phyloP scores from a whole-genome alignment of 1,140 invertebrate species.

The Pogonomyrmex californicus region DNA sequence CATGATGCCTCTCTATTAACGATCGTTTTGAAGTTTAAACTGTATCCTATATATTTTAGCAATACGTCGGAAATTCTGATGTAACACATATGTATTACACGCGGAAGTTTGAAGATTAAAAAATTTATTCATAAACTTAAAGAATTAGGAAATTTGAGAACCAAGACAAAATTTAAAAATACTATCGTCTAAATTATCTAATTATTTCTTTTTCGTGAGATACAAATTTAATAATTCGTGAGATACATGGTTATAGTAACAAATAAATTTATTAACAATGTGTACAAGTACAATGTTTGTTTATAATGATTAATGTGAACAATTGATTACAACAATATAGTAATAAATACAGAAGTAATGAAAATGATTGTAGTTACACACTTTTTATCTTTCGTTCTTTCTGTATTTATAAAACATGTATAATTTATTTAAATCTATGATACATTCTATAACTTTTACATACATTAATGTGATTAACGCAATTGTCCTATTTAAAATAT shows the following conservation, averaged over 20 bases:
- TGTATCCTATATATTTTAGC: neutral
- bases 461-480: neutral
- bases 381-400: neutral
- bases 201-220: neutral
- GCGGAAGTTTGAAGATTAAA: neutral
- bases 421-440: constrained; percentile 11
- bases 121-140: neutral
- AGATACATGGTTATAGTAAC: neutral
- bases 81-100: neutral
- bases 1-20: neutral
- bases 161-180: neutral
- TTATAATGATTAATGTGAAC: neutral
- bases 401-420: neutral
- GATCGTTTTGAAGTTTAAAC: neutral
- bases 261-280: constrained; percentile 5
- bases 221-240: neutral
- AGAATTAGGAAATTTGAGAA: neutral
- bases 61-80: neutral
- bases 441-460: neutral
- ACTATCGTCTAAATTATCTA: neutral
- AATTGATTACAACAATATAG: neutral
- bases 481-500: neutral
- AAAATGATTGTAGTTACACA: neutral
- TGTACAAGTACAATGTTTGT: constrained; percentile 6
- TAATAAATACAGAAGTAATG: constrained; percentile 5